A percentile compares a stretch with the other conserved stretches of the same genome.
Conservation (phyloP, 1,140 invertebrate species). For the Onthophagus taurus region DNA sequence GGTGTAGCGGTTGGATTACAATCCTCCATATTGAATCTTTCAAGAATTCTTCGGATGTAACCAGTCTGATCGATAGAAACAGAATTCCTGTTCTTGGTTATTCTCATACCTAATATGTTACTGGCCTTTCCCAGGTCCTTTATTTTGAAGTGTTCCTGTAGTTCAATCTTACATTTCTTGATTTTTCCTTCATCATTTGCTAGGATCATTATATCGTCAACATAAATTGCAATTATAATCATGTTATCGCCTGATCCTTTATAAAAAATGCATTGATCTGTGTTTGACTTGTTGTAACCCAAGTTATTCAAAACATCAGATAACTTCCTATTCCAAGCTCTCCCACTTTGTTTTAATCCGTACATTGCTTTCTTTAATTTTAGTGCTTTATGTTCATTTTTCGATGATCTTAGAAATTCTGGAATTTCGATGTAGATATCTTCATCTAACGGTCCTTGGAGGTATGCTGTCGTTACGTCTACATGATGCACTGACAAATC, state of each 20-base stretch:
- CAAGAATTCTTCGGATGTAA: constrained; percentile 33
- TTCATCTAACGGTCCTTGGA: not conserved
- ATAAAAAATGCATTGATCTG: constrained; percentile 4
- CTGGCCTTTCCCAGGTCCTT: constrained; percentile 28
- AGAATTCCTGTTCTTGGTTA: constrained; percentile 21
- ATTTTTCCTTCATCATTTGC: constrained; percentile 23
- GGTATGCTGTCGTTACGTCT: not conserved
- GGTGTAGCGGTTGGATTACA: constrained; percentile 32
- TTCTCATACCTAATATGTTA: constrained; percentile 28
- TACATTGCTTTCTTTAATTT: constrained; percentile 35
- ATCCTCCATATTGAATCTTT: constrained; percentile 32
- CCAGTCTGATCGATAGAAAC: constrained; percentile 30
- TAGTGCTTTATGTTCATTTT: constrained; percentile 26
- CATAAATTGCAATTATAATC: constrained; percentile 31
- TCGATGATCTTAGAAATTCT: no score
- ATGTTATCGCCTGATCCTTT: constrained; percentile 11
- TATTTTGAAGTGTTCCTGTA: constrained; percentile 25
- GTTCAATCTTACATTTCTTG: constrained; percentile 18
- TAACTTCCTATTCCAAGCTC: constrained; percentile 28
- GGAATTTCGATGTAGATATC: constrained; percentile 2
- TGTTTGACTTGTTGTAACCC: not conserved
- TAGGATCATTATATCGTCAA: constrained; percentile 34
- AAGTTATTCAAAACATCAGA: constrained; percentile 4
- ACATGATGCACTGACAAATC: not conserved
- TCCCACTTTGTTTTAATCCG: constrained; percentile 36